Conservation (phyloP, 2,113 vertebrate genomes). For the Perca fluviatilis region DNA sequence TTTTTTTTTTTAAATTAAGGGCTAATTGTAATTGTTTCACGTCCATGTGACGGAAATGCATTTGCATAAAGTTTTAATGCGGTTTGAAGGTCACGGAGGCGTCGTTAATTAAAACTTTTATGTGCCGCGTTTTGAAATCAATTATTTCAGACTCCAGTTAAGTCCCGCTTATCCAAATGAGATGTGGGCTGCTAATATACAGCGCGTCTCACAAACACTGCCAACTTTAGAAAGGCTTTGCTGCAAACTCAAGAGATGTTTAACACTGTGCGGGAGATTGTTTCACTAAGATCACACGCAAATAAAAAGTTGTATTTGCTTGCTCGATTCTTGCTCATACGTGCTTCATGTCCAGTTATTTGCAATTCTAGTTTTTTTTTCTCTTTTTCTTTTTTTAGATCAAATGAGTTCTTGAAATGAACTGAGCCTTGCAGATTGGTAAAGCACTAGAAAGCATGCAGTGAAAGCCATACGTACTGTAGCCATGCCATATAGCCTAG, state of each 20-base stretch:
- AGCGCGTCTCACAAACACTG: slow-evolving; percentile 50
- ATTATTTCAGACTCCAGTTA: slow-evolving; percentile 70
- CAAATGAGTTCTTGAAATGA: slow-evolving; percentile 72
- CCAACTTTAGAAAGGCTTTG: slow-evolving; percentile 65
- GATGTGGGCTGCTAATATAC: slow-evolving; percentile 57
- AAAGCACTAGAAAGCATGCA: slow-evolving; percentile 48
- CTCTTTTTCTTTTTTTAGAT: slow-evolving; percentile 27
- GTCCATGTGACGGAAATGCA: slow-evolving; percentile 43
- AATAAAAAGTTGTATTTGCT: slow-evolving; percentile 30
- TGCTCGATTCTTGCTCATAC: slow-evolving; percentile 17
- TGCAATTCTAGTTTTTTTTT: slow-evolving; percentile 42
- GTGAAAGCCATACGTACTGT: slow-evolving; percentile 49
- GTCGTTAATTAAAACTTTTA: slow-evolving; percentile 79
- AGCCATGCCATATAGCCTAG: slow-evolving; percentile 56
- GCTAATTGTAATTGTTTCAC: slow-evolving; percentile 48
- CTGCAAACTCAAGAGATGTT: slow-evolving; percentile 53
- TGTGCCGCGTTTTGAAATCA: slow-evolving; percentile 74
- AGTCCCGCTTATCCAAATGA: slow-evolving; percentile 67
- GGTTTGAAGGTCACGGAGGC: slow-evolving; percentile 64
- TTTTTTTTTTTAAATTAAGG: slow-evolving; percentile 15
- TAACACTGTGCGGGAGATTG: slow-evolving; percentile 55
- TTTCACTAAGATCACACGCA: slow-evolving; percentile 43
- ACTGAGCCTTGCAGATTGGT: slow-evolving; percentile 64
- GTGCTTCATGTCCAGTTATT: slow-evolving; percentile 57
- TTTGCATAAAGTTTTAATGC: slow-evolving; percentile 80